A percentile compares a stretch with the other conserved stretches of the same genome.
These are phyloP conservation scores for zebrafish (Danio rerio) DNA, from an alignment of 2,113 vertebrate species.

Conservation along the genomic window DNA sequence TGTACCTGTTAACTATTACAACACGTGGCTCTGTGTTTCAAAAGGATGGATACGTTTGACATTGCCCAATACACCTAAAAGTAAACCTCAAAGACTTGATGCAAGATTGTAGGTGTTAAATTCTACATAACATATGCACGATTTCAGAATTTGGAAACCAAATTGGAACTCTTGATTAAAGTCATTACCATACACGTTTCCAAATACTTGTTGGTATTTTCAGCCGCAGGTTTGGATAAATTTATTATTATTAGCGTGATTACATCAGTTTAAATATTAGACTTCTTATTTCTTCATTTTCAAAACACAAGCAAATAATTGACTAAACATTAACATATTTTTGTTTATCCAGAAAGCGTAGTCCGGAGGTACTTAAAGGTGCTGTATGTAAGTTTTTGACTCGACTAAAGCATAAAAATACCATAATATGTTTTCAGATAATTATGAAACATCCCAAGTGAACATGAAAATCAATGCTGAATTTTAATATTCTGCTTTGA, in stretches of 20 bases:
- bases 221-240: no score
- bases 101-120: neutral
- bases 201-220: neutral
- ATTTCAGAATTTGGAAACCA: neutral
- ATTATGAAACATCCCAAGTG: no score
- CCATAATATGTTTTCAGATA: no score
- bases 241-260: no score
- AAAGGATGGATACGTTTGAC: neutral
- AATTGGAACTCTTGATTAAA: neutral
- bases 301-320: neutral
- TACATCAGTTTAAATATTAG: no score
- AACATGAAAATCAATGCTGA: no score
- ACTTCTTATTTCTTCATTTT: no score
- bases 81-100: neutral
- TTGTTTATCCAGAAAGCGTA: neutral
- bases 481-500: no score
- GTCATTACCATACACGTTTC: neutral
- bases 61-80: conserved; percentile 6
- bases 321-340: neutral
- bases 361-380: no score
- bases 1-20: conserved; percentile 62
- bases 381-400: no score
- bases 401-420: no score
- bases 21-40: neutral
- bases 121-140: neutral